A percentile compares a stretch with the other conserved stretches of the same genome.
phyloP scores from a whole-genome alignment of 1,140 invertebrate species.

The Drosophila elegans region DNA sequence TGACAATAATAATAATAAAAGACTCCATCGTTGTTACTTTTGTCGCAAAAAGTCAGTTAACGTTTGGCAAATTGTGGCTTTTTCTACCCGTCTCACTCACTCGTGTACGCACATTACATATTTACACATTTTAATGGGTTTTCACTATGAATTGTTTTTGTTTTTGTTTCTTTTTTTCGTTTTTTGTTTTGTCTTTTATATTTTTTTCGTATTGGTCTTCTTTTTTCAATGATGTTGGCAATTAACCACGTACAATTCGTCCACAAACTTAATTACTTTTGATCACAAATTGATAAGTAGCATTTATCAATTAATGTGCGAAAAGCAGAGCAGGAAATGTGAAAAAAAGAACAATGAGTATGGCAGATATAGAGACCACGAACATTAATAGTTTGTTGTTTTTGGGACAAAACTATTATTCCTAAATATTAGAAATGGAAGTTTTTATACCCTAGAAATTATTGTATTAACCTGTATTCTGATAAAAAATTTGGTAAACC shows the following conservation, averaged over 20 bases:
- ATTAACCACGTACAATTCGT: conserved; percentile 44
- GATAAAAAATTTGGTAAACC: background rate
- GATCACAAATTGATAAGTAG: conserved; percentile 71
- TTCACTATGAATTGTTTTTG: conserved; percentile 7
- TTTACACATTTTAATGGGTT: conserved; percentile 54
- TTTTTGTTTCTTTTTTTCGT: background rate
- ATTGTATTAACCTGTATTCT: background rate
- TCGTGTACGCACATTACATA: conserved; percentile 59
- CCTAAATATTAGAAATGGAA: background rate
- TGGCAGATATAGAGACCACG: conserved; percentile 1
- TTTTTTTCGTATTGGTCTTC: conserved; percentile 25
- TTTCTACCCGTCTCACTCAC: conserved; percentile 2
- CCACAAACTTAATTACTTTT: conserved; percentile 64
- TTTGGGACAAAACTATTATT: background rate
- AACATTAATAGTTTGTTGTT: conserved; percentile 6
- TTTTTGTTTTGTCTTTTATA: conserved; percentile 13
- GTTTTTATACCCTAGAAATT: background rate
- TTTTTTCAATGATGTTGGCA: conserved; percentile 38
- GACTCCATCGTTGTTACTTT: conserved; percentile 20
- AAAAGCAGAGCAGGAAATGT: conserved; percentile 37
- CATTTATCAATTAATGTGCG: conserved; percentile 78
- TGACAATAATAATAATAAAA: conserved; percentile 38
- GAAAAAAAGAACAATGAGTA: conserved; percentile 30
- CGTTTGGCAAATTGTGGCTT: conserved; percentile 46
- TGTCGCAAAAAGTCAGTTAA: conserved; percentile 26